Conservation (phyloP, 2,888 invertebrate species). For the Acleris literana region DNA sequence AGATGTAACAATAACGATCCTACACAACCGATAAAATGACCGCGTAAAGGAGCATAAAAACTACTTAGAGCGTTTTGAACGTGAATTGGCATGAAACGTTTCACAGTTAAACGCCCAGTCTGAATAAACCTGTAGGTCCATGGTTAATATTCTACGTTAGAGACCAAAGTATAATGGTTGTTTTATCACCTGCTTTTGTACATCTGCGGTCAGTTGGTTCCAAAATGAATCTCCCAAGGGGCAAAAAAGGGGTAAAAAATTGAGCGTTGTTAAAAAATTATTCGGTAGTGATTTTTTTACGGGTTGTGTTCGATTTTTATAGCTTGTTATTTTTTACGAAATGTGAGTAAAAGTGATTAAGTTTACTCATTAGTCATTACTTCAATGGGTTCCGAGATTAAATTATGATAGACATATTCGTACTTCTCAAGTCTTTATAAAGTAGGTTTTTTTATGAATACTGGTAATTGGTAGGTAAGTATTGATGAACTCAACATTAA, state of each 20-base stretch:
- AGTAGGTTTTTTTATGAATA: too few species aligned
- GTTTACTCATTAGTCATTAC: too few species aligned
- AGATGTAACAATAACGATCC: conserved; percentile 31
- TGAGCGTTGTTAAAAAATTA: conserved; percentile 32
- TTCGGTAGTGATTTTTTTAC: conserved; percentile 31
- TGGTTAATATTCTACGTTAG: neutral
- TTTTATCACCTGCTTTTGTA: conserved; percentile 60
- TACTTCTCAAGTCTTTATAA: too few species aligned
- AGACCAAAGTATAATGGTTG: conserved; percentile 1
- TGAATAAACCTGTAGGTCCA: conserved; percentile 6
- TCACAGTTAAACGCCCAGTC: conserved; percentile 39
- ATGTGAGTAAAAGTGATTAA: too few species aligned
- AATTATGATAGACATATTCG: too few species aligned
- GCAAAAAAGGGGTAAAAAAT: conserved; percentile 52
- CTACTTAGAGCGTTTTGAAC: conserved; percentile 44
- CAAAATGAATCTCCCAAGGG: conserved; percentile 54
- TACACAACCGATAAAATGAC: conserved; percentile 27
- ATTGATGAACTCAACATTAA: too few species aligned
- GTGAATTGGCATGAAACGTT: conserved; percentile 51
- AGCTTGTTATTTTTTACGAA: too few species aligned
- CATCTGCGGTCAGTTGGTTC: conserved; percentile 74
- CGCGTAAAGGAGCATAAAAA: conserved; percentile 43
- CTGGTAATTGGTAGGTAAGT: too few species aligned
- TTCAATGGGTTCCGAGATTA: too few species aligned
- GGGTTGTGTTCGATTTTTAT: neutral